A percentile compares a stretch with the other conserved stretches of the same genome.
These are phyloP conservation scores for Sminthurinus signatus DNA, from an alignment of 1,140 invertebrate species.

Conservation along the genomic window DNA sequence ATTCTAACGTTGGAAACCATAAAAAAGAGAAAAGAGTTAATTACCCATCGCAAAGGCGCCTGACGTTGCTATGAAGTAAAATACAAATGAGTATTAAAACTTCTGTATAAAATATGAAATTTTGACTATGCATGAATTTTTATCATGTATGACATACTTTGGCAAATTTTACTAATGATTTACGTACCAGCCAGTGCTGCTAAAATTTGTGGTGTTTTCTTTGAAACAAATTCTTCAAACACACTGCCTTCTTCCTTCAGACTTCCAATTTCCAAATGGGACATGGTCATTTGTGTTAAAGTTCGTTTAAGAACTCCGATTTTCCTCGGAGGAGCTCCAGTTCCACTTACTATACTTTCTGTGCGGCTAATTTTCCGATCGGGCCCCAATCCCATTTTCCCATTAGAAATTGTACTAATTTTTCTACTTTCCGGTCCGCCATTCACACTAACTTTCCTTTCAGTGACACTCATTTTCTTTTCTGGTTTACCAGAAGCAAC, in stretches of 20 bases:
- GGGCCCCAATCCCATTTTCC: not conserved
- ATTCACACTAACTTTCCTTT: not conserved
- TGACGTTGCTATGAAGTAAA: constrained; percentile 50
- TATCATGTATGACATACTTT: not conserved
- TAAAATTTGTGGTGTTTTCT: constrained; percentile 25
- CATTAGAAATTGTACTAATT: no score
- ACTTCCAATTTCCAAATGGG: not conserved
- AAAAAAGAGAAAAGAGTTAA: no score
- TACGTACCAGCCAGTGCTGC: constrained; percentile 24
- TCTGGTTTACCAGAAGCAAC: no score
- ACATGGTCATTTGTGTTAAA: constrained; percentile 1
- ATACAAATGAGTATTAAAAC: no score
- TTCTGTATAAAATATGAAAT: no score
- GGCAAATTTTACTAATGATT: not conserved
- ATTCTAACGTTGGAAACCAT: no score
- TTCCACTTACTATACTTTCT: not conserved
- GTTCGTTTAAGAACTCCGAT: constrained; percentile 5
- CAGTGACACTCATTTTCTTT: not conserved
- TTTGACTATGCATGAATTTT: no score
- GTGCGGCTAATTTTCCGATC: not conserved
- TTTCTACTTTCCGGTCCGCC: not conserved
- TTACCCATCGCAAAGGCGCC: no score
- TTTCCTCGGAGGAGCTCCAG: not conserved
- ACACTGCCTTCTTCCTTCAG: constrained; percentile 4
- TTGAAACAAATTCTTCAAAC: constrained; percentile 16